phyloP scores from a whole-genome alignment of 2,113 vertebrate genomes.

The Gila orcuttii region DNA sequence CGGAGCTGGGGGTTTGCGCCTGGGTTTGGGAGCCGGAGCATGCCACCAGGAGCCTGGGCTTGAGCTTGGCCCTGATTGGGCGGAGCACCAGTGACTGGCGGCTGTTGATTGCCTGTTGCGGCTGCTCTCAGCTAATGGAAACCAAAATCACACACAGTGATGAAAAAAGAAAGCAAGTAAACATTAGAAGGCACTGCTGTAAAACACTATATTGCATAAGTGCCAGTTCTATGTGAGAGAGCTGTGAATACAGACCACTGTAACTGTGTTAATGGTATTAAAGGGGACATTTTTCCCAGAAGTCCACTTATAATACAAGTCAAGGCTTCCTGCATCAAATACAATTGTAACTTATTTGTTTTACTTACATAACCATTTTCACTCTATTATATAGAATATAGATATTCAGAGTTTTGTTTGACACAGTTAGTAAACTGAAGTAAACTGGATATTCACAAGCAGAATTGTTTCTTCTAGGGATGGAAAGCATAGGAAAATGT shows the following conservation, averaged over 20 bases:
- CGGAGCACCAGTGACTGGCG: conserved; percentile 74
- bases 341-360: not conserved
- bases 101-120: conserved; percentile 76
- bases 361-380: not conserved
- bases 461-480: not conserved
- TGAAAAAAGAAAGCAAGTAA: not conserved
- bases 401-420: not conserved
- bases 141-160: conserved; percentile 9
- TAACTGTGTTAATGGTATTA: not conserved
- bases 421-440: not conserved
- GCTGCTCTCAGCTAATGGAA: conserved; percentile 77
- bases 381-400: too few species aligned
- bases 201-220: conserved; percentile 1
- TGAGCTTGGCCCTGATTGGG: conserved; percentile 80
- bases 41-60: conserved; percentile 78
- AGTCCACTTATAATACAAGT: conserved; percentile 11
- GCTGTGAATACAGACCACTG: conserved; percentile 12
- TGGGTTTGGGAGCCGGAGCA: conserved; percentile 87
- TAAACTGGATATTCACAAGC: not conserved
- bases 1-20: conserved; percentile 92
- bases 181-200: not conserved
- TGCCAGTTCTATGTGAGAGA: not conserved
- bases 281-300: conserved; percentile 15
- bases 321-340: not conserved
- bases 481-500: not conserved